Evolutionary conservation across 2,797 vertebrate genomes (phyloP).

Genomic region (Sebastes matsubarae): DNA sequence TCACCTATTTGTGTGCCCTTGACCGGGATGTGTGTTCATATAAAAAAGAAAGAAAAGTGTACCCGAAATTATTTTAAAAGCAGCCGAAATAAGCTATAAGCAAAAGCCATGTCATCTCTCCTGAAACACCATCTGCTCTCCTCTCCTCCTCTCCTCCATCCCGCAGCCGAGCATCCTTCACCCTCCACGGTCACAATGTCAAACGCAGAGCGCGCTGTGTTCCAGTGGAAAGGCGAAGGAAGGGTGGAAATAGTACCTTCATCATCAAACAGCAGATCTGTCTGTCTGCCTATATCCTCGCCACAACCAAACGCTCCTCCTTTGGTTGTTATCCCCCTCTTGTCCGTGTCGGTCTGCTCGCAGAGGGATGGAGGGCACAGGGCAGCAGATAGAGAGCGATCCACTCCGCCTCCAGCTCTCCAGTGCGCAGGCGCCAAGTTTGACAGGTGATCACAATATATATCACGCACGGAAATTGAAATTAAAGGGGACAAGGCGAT

Average conservation of each 20-base stretch:
- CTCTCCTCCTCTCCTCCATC: conserved; percentile 71
- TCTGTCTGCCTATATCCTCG: not conserved
- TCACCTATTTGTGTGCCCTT: conserved; percentile 86
- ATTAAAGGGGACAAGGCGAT: conserved; percentile 82
- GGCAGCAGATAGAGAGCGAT: conserved; percentile 72
- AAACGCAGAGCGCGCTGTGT: conserved; percentile 58
- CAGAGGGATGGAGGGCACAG: conserved; percentile 82
- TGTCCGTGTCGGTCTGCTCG: conserved; percentile 60
- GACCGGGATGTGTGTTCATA: conserved; percentile 82
- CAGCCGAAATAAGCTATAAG: conserved; percentile 75
- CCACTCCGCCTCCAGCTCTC: conserved; percentile 73
- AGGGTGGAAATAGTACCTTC: conserved; percentile 65
- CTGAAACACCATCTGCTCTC: conserved; percentile 59
- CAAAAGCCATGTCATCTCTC: conserved; percentile 70
- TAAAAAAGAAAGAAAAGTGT: conserved; percentile 64
- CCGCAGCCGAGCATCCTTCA: conserved; percentile 91
- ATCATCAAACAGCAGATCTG: conserved; percentile 32
- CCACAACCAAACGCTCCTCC: too few relatives aligned
- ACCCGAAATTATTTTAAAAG: conserved; percentile 79
- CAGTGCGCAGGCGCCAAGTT: conserved; percentile 84
- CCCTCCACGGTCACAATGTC: conserved; percentile 85
- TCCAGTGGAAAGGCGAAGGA: conserved; percentile 1
- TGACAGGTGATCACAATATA: conserved; percentile 83
- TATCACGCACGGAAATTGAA: conserved; percentile 79
- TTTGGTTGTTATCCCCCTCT: too few relatives aligned